Base-by-base conservation (phyloP, 2,113 vertebrate species). In the Eupsittula cactorum region DNA sequence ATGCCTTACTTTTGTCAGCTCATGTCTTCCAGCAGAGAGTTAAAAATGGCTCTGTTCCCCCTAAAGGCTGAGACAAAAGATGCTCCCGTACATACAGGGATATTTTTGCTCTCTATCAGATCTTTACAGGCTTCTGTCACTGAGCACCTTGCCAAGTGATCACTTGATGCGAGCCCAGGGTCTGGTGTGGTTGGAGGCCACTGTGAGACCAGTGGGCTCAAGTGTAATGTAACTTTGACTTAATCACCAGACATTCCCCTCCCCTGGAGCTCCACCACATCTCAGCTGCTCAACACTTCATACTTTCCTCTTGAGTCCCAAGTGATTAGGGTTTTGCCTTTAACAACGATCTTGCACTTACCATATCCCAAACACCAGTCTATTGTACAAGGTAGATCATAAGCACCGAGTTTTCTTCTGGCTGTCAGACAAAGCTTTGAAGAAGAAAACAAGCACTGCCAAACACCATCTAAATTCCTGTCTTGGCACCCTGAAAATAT, bases 101-200 rank as follows among this genome's bases (percentile, higher is more conserved):
- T 68, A 14, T 55, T 52, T 90, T 46, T 82, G 16, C 44, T 23
- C n/a, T 59, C 42, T 29, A 23, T 25, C 39, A 46, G 39, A 44
- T 11, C 29, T 90, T 42, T 87, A 62, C 49, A 64, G 55, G 21
- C 25, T 87, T 42, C 39, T 20, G 4, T 23, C 13, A 16, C n/a
- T 35, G 69, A 31, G 28, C 35, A 3, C 41, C 83, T 35, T 71
- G 73, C 60, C 52, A 23, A 63, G 65, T 0, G 0, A 81, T 28
- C 0, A 0, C 20, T n/a, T 0, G 23, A 37, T 3, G 0, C 0
- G 0, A 76, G 18, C n/a, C 35, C 39, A 50, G 39, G 31, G 10
- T 44, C 31, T 10, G 5, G 2, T 59, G 49, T 37, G 52, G 14
- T 4, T 50, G 60, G 41, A 86, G 37, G 3, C 44, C 35, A 17